Evolutionary conservation across 2,113 vertebrate genomes (phyloP), one percentile per base, ranked within the genome.

Genomic region (Pterocles gutturalis): DNA sequence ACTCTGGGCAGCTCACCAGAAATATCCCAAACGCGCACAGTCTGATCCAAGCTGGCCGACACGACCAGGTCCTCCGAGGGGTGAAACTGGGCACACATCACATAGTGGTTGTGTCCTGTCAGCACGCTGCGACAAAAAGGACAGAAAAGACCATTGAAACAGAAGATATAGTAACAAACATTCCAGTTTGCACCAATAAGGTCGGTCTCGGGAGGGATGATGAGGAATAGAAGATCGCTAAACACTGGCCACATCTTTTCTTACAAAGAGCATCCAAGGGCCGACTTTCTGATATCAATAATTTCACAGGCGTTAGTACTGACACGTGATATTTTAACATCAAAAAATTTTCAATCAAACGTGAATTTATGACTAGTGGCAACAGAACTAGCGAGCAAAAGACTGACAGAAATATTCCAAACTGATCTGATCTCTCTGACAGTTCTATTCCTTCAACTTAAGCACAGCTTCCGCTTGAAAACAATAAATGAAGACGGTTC

Each of bases 41-140:
- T 99, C 98, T 99, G 99, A 89, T 99, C 99, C 98, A 99, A 96
- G 95, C 99, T 99, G 86, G 99, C 99, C 0, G 99, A 99, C 60
- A 99, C 99, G 91, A 99, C 99, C 97, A 99, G 98, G 98, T 99
- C 99, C 93, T 99, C 99, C 0, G 99, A 98, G 5, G 99, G 99
- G 90, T 99, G 99, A 96, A 99, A 99, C 98, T 99, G 99, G 82
- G 99, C 99, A 9, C 99, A 99, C 99, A 99, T 99, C 96, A 99
- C 99, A 3, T 99, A 99, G 93, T 99, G 99, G 96, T 99, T 99
- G 96, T 99, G 99, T 25, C 99, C 99, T 0, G 99, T 99, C 97
- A 99, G 97, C 55, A 99, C 99, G 33, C 99, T 99, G 97, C 12
- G 61, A 87, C 7, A 31, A 33, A 49, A 49, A 36, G 67, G 26